Base-by-base conservation (phyloP, 2,797 vertebrate species). In the Sylvia borin region DNA sequence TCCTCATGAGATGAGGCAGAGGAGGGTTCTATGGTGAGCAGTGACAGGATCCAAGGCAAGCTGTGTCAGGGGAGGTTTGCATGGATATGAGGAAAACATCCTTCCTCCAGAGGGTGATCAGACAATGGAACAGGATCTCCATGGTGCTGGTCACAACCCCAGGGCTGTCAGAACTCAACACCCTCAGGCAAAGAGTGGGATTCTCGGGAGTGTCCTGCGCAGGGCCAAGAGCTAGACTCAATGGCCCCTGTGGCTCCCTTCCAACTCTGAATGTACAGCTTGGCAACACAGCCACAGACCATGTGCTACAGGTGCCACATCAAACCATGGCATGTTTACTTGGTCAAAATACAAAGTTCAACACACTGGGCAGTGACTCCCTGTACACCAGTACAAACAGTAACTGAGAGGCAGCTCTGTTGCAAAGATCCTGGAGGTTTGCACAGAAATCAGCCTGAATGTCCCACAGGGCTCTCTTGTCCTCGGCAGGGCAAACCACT, bases 401-500 rank as follows among this genome's bases (percentile, higher is more conserved):
- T 6, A 79, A 62, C 14, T 18, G 55, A 38, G 42, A 81, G 38
- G 31, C 43, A 85, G 47, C 9, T 10, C 62, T 42, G 29, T 31
- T 65, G 87, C 19, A n/a, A 13, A 61, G 51, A 43, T 15, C 40
- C 50, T 32, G 58, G 5, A 27, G 17, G 54, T 9, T 53, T 32
- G 40, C 27, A 64, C 32, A 72, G 25, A 58, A 57, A 14, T 6
- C 15, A 61, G 29, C 18, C 62, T 17, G 13, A 17, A 38, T 4
- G 5, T 45, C 24, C 54, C 42, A 9, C 14, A 25, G 10, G 13
- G 8, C 17, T 40, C 32, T 40, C 47, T 12, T 20, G 48, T 13
- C 26, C 45, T 65, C 62, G 50, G 0, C 0, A 27, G 45, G 22
- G 8, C 48, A 71, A 79, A n/a, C 43, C 27, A 19, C 0, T 1